Base-by-base conservation (phyloP, 2,113 vertebrate genomes). In the Neodon shergylaensis region DNA sequence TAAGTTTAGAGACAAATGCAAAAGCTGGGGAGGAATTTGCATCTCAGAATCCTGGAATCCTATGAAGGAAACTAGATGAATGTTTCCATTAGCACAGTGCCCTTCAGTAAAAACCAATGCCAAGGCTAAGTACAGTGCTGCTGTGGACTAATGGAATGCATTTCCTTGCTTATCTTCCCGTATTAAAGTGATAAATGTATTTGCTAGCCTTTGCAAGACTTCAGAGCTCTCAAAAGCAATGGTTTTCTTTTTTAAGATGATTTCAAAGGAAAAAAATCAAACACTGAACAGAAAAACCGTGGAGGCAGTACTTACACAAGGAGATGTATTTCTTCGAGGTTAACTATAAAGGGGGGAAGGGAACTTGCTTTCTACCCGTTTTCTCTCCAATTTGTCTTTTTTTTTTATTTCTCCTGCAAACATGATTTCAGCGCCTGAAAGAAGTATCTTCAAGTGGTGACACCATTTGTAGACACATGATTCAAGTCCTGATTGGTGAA, bases 131-230 rank as follows among this genome's bases (percentile, higher is more conserved):
- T 58, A 31, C 42, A 82, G 58, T 28, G 52, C 39, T 91, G 79
- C 24, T 95, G 22, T 22, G 65, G 85, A 79, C 86, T 63, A 87
- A 86, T 84, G 16, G 61, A 78, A 24, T 87, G 49, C 21, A 74
- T 94, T 91, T 95, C 9, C 78, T 96, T 91, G 47, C 94, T 97
- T 96, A 96, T 96, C 89, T 95, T 94, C 84, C 89, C 93, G 83
- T 26, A 84, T 91, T 95, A 95, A 88, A 87, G 58, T 96, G 93
- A 96, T 88, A 95, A 94, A 95, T 93, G 93, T 93, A 96, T 97
- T 94, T 95, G 74, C 78, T 93, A 91, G 83, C 88, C 63, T 94
- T 96, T 90, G 93, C 94, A 90, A 21, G 54, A 83, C 81, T 96
- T 96, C 42, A 66, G 85, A 96, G 91, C 26, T 94, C 87, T 96